Conservation (phyloP, 1,140 invertebrate genomes). For the Drosophila pallidifrons region DNA sequence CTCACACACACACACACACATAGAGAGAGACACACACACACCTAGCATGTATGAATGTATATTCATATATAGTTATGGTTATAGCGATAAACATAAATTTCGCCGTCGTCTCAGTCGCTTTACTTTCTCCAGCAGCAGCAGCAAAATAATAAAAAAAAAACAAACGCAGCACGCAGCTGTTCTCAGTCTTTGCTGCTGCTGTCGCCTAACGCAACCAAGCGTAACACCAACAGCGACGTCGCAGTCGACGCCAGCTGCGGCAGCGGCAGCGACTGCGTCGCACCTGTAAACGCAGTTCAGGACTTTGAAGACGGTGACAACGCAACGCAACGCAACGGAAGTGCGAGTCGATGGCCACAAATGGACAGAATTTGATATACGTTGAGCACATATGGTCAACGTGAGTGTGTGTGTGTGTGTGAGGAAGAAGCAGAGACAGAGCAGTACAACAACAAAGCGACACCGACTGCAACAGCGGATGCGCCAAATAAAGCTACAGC, state of each 20-base stretch:
- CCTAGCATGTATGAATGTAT: background rate
- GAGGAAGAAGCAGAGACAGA: background rate
- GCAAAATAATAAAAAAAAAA: background rate
- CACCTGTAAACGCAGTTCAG: slow-evolving; percentile 64
- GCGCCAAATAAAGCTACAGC: slow-evolving; percentile 47
- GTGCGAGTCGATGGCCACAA: slow-evolving; percentile 77
- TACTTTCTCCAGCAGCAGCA: slow-evolving; percentile 60
- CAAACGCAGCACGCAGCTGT: slow-evolving; percentile 54
- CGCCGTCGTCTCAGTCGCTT: slow-evolving; percentile 59
- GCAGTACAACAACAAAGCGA: slow-evolving; percentile 34
- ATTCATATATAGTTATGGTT: slow-evolving; percentile 46
- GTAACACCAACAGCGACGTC: slow-evolving; percentile 16
- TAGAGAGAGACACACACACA: background rate
- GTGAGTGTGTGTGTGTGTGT: background rate
- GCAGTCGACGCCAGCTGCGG: background rate
- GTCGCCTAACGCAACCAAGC: slow-evolving; percentile 30
- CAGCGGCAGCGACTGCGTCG: slow-evolving; percentile 6
- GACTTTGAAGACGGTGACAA: background rate
- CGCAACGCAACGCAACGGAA: slow-evolving; percentile 54
- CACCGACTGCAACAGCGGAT: slow-evolving; percentile 33
- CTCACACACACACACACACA: slow-evolving; percentile 4
- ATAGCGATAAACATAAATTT: slow-evolving; percentile 77
- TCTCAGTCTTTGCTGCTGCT: slow-evolving; percentile 33
- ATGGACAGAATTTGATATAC: slow-evolving; percentile 68
- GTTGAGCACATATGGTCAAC: slow-evolving; percentile 54